Percentiles rank a stretch among this genome's conserved stretches.
Conservation (phyloP, 2,113 vertebrate genomes). For the Otus sunia region DNA sequence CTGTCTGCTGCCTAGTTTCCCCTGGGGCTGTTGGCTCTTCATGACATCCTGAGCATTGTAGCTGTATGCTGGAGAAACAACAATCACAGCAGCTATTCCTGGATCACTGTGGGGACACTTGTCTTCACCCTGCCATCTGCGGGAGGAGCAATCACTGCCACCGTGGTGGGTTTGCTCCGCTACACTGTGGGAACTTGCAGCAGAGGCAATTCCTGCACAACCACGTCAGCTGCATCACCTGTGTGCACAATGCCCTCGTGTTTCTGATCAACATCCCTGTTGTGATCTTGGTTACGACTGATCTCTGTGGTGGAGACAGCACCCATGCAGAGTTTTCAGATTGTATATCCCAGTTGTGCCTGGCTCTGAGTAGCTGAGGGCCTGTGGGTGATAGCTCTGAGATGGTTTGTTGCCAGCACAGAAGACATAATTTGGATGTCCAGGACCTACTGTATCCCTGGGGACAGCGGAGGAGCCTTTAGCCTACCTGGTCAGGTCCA, state of each 20-base stretch:
- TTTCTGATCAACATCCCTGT: background rate
- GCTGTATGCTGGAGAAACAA: background rate
- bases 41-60: background rate
- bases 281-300: background rate
- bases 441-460: background rate
- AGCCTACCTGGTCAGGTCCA: background rate
- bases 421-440: background rate
- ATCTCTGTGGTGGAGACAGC: background rate
- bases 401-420: background rate
- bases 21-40: background rate
- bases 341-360: background rate
- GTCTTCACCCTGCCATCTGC: background rate
- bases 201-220: background rate
- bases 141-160: background rate
- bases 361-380: background rate
- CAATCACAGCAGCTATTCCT: background rate
- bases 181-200: too few species aligned
- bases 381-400: background rate
- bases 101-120: background rate
- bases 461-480: background rate
- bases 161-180: background rate
- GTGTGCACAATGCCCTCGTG: rapidly evolving
- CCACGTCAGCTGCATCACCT: background rate
- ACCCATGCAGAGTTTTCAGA: background rate
- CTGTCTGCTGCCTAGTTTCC: background rate